Percentiles rank a stretch among this genome's conserved stretches.
Conservation (phyloP, 1,140 invertebrate species). For the Musca domestica region DNA sequence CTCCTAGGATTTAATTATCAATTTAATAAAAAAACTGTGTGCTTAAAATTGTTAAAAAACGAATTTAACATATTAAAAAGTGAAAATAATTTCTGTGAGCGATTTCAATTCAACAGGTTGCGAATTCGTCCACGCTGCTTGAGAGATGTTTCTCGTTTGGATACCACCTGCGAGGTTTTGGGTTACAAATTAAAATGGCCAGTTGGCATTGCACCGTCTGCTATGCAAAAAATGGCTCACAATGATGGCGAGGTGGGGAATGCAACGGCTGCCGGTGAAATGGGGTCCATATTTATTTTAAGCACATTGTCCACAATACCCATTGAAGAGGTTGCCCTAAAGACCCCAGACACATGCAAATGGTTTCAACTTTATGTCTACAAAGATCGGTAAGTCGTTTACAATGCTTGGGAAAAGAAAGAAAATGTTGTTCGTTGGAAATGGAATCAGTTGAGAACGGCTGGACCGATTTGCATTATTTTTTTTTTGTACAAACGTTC, state of each 20-base stretch:
- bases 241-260: slow-evolving; percentile 85
- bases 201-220: slow-evolving; percentile 84
- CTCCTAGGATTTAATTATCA: too few relatives aligned
- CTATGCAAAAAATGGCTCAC: slow-evolving; percentile 92
- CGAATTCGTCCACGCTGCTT: slow-evolving; percentile 78
- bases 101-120: slow-evolving; percentile 25
- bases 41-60: too few relatives aligned
- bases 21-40: neutral
- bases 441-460: too few relatives aligned
- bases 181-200: slow-evolving; percentile 74
- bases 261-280: slow-evolving; percentile 71
- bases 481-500: too few relatives aligned
- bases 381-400: slow-evolving; percentile 53
- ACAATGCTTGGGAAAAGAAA: too few relatives aligned
- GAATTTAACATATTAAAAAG: too few relatives aligned
- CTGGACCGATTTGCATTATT: too few relatives aligned
- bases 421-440: too few relatives aligned
- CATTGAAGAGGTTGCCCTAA: slow-evolving; percentile 81
- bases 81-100: neutral
- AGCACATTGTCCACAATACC: slow-evolving; percentile 86
- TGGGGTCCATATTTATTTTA: slow-evolving; percentile 75
- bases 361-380: slow-evolving; percentile 94
- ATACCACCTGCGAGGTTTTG: slow-evolving; percentile 65
- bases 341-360: slow-evolving; percentile 72
- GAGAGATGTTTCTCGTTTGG: slow-evolving; percentile 68